Conservation (phyloP, 2,113 vertebrate genomes). For the Sceloporus undulatus region DNA sequence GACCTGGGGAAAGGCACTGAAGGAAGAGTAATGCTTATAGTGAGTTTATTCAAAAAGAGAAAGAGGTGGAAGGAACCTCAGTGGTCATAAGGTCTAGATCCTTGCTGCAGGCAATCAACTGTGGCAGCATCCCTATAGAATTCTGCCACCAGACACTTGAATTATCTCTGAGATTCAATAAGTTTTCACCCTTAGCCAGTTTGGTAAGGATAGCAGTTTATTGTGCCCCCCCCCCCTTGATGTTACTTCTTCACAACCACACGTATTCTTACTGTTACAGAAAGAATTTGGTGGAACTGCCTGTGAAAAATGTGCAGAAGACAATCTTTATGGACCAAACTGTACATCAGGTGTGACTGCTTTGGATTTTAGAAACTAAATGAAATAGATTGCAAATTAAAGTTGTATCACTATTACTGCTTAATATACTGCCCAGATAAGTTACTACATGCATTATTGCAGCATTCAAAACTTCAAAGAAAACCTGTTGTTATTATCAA, state of each 20-base stretch:
- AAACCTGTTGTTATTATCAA: background rate
- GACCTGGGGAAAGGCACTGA: background rate
- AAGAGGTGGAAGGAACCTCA: background rate
- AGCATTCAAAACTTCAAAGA: background rate
- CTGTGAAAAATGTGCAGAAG: slow-evolving; percentile 88
- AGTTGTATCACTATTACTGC: background rate
- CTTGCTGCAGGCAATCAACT: background rate
- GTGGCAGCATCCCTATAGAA: background rate
- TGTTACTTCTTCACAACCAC: background rate
- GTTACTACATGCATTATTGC: too few species aligned
- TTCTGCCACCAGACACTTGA: background rate
- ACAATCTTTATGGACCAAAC: slow-evolving; percentile 82
- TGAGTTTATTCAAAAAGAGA: background rate
- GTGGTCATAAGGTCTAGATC: background rate
- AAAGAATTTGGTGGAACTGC: slow-evolving; percentile 86
- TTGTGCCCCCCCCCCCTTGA: background rate
- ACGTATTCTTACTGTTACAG: slow-evolving; percentile 71
- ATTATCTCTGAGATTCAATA: background rate
- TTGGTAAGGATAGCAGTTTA: background rate
- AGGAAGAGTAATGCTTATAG: background rate
- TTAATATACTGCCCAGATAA: background rate
- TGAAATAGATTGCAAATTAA: background rate
- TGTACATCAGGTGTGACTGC: slow-evolving; percentile 85
- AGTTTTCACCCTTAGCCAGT: background rate
- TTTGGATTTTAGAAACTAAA: background rate